Evolutionary conservation across 1,140 invertebrate species (phyloP).

Genomic region (Octopus bimaculoides): DNA sequence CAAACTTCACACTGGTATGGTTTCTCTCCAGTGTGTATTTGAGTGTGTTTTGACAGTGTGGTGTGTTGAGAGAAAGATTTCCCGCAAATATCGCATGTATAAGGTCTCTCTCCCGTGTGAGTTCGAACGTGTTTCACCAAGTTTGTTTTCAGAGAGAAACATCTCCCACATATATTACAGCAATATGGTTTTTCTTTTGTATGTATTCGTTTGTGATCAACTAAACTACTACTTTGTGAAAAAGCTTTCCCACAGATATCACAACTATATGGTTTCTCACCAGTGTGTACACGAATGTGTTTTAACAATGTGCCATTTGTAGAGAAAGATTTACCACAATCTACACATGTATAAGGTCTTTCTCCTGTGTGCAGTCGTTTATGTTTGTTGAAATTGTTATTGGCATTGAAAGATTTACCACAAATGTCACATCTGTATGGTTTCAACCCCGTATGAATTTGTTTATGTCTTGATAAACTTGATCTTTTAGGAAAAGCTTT

Average conservation of each 20-base stretch:
- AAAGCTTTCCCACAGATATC: constrained; percentile 70
- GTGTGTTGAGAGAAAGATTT: constrained; percentile 75
- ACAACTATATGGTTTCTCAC: constrained; percentile 84
- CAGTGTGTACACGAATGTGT: constrained; percentile 87
- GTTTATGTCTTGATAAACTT: no score
- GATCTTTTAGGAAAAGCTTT: no score
- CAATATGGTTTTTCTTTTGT: constrained; percentile 77
- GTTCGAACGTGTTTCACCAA: constrained; percentile 55
- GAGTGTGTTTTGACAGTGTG: constrained; percentile 26
- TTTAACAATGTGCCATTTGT: constrained; percentile 85
- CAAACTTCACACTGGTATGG: constrained; percentile 49
- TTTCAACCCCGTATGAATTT: constrained; percentile 15
- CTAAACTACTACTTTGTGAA: no score
- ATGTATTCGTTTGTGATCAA: no score
- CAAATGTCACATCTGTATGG: constrained; percentile 20
- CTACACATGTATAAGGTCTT: constrained; percentile 34
- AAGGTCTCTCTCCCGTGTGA: constrained; percentile 76
- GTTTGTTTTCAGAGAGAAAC: constrained; percentile 92
- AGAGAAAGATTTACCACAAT: constrained; percentile 40
- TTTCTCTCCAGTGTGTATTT: constrained; percentile 53
- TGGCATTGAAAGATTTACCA: constrained; percentile 9
- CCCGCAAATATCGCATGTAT: constrained; percentile 71
- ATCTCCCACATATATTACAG: constrained; percentile 94
- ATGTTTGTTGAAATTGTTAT: not conserved
- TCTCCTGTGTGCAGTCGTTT: constrained; percentile 33